phyloP scores from a whole-genome alignment of 2,113 vertebrate genomes.

The Tetrax tetrax region DNA sequence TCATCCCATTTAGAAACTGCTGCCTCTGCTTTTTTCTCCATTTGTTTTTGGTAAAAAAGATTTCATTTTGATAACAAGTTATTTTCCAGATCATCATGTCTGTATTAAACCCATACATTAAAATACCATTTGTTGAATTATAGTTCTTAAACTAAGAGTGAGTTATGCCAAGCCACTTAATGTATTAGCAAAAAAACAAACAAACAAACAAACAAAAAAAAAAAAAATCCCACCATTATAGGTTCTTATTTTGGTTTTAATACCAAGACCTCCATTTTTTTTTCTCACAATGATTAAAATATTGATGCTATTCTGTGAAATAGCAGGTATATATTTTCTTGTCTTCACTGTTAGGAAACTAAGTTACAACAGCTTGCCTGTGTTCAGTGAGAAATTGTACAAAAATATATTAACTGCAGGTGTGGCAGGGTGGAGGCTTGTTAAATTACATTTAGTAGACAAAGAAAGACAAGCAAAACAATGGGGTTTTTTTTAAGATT shows the following conservation, averaged over 20 bases:
- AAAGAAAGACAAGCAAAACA: not conserved
- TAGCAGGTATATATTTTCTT: not conserved
- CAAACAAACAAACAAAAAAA: too few relatives aligned
- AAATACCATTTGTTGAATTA: not conserved
- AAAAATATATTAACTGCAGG: not conserved
- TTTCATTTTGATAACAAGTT: not conserved
- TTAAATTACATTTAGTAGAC: not conserved
- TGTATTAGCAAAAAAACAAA: accelerated
- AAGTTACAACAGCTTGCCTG: not conserved
- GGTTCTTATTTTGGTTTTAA: not conserved
- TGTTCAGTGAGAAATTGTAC: not conserved
- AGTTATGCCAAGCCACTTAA: not conserved
- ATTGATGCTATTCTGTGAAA: not conserved
- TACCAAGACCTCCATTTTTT: not conserved
- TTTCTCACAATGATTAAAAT: not conserved
- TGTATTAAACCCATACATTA: not conserved
- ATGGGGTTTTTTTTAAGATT: not conserved
- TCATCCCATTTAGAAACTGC: not conserved
- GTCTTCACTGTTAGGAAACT: not conserved
- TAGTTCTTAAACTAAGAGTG: not conserved
- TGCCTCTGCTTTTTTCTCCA: not conserved
- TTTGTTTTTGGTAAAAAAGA: not conserved
- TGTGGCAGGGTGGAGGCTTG: not conserved
- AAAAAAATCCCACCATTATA: too few relatives aligned
- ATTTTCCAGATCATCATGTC: not conserved